Conservation (phyloP, 2,797 vertebrate species). For the Chromis chromis region DNA sequence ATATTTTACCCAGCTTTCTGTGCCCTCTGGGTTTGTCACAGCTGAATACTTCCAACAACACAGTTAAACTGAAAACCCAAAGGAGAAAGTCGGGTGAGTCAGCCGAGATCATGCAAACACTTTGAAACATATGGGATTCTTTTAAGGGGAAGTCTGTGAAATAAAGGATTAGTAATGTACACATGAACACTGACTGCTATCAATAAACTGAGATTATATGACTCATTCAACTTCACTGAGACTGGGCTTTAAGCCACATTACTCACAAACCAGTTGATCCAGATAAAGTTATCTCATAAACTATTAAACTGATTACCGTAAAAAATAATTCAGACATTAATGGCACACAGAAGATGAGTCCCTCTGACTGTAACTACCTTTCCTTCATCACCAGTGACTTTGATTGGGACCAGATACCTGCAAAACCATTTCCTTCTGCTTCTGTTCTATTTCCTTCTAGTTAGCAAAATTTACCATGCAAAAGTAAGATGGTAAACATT, state of each 20-base stretch:
- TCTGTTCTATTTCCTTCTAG: neutral
- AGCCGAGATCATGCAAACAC: slow-evolving; percentile 3
- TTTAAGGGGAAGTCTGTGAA: neutral
- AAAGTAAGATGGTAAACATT: neutral
- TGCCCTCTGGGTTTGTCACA: slow-evolving; percentile 21
- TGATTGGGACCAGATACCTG: neutral
- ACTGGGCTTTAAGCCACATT: neutral
- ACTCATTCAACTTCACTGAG: neutral
- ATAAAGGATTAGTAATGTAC: no score
- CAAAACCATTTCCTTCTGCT: no score
- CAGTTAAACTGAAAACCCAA: slow-evolving; percentile 20
- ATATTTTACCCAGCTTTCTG: neutral
- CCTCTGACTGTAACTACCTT: neutral
- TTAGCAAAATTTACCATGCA: neutral
- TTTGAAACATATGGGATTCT: no score
- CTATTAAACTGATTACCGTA: no score
- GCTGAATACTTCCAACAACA: slow-evolving; percentile 12
- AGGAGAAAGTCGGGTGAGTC: slow-evolving; percentile 3
- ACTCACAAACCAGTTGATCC: no score
- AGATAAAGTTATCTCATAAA: no score
- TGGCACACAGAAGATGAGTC: neutral
- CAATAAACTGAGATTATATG: no score
- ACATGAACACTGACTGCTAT: no score
- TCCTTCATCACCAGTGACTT: neutral
- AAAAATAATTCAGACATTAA: neutral